Conservation (phyloP, 1,140 invertebrate species). For the Drosophila pallidifrons region DNA sequence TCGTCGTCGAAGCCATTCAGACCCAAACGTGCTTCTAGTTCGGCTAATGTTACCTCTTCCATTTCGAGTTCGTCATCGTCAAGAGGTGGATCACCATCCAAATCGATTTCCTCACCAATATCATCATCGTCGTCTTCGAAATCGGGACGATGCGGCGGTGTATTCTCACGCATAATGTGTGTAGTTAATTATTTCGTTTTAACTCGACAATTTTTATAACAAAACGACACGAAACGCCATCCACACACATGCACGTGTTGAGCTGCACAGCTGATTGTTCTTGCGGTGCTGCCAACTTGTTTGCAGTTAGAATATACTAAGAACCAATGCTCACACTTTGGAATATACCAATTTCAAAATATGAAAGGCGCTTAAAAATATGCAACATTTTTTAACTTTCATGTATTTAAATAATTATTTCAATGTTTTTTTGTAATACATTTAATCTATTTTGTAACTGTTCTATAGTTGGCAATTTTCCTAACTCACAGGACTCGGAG, state of each 20-base stretch:
- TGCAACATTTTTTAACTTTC: background rate
- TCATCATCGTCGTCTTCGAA: conserved; percentile 74
- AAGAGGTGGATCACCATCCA: conserved; percentile 50
- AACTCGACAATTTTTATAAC: conserved; percentile 1
- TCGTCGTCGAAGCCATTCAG: conserved; percentile 54
- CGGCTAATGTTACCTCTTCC: conserved; percentile 70
- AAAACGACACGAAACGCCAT: conserved; percentile 20
- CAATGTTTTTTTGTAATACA: background rate
- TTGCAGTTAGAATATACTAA: background rate
- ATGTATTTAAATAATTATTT: background rate
- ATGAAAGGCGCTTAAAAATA: background rate
- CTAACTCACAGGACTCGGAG: conserved; percentile 16
- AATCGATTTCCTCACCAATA: conserved; percentile 61
- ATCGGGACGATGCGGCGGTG: conserved; percentile 70
- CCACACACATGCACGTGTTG: conserved; percentile 53
- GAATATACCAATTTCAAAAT: background rate
- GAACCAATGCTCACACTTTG: background rate
- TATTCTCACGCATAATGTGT: conserved; percentile 71
- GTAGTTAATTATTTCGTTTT: conserved; percentile 2
- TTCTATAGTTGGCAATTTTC: conserved; percentile 7
- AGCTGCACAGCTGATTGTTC: conserved; percentile 27
- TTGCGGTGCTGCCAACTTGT: conserved; percentile 38
- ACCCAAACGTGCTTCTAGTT: conserved; percentile 66
- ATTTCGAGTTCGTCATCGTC: conserved; percentile 72
- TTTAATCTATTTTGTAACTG: conserved; percentile 12